Base-by-base conservation (phyloP, 2,888 invertebrate genomes). In the Meloe dianella region DNA sequence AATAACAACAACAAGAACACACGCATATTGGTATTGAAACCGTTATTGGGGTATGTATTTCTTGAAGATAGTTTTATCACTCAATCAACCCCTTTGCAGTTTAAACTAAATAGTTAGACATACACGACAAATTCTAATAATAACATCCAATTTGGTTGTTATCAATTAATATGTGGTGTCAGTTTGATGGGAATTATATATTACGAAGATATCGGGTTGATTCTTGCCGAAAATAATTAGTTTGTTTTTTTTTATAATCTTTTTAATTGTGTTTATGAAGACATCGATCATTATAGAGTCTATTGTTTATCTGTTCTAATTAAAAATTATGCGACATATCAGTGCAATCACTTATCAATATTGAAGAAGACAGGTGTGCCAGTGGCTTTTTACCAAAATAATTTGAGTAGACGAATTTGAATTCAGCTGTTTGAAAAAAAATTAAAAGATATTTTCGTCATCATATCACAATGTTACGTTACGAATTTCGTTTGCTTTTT, bases 21-120 rank as follows among this genome's bases (percentile, higher is more conserved):
- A 71, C 72, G 71, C 71, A 27, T 27, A 77, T 75, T 73, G 65
- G 69, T 41, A 74, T 47, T 73, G 71, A 69, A 71, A 66, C 67
- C 38, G 69, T 68, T 66, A 72, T 69, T 71, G 17, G 10, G n/a
- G 14, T 5, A 35, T 35, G 60, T 62, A 67, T 73, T 71, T 71
- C 72, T 72, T 67, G 56, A 68, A 71, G 72, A 47, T 60, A 67
- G 32, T 65, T 68, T 73, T 72, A 74, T 73, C 69, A 68, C 69
- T 69, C 68, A 72, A 75, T 75, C 71, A 57, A 57, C 30, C 57
- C 30, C 24, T 24, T 54, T 14, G 1, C 0, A 2, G 6, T 35
- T 1, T 2, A 10, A 14, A 35, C 35, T 14, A 35, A 14, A 1
- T 35, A 35, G 14, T 7, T 29, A 29, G 29, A 6, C 6, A 8